phyloP scores from a whole-genome alignment of 2,888 invertebrate species.

The Lasioglossum malachurum region DNA sequence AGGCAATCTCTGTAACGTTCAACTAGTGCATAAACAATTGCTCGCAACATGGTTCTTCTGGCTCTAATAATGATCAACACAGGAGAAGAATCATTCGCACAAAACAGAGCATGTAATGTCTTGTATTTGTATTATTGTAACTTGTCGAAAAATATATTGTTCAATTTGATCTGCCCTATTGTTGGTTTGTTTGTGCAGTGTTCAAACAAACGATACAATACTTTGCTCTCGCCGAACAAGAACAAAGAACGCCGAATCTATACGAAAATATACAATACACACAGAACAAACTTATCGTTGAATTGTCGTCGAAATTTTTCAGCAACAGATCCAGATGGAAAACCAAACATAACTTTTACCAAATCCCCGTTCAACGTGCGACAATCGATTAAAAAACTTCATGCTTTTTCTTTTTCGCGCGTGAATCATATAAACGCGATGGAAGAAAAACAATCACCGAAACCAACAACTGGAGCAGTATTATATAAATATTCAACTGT shows the following conservation, averaged over 20 bases:
- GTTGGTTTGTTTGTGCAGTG: constrained; percentile 80
- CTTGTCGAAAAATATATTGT: constrained; percentile 82
- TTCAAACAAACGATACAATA: constrained; percentile 19
- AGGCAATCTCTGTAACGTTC: constrained; percentile 52
- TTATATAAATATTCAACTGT: constrained; percentile 81
- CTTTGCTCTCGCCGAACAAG: neutral
- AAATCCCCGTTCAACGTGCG: neutral
- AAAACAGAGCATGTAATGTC: constrained; percentile 76
- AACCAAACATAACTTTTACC: neutral
- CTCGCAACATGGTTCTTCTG: constrained; percentile 42
- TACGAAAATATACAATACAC: constrained; percentile 19
- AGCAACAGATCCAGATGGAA: neutral
- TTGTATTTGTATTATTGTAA: constrained; percentile 78
- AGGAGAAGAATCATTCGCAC: constrained; percentile 75
- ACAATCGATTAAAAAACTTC: neutral
- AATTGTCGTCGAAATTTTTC: neutral
- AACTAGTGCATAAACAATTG: constrained; percentile 63
- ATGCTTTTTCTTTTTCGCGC: neutral
- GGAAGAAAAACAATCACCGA: constrained; percentile 49
- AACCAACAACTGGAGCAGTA: constrained; percentile 82
- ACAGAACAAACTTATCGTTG: neutral
- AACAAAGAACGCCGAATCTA: neutral
- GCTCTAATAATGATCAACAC: constrained; percentile 46
- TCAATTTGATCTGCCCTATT: constrained; percentile 81
- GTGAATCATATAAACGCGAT: neutral